Percentiles rank a stretch among this genome's conserved stretches.
Conservation (phyloP, 2,888 invertebrate genomes). For the Scrobipalpa costella region DNA sequence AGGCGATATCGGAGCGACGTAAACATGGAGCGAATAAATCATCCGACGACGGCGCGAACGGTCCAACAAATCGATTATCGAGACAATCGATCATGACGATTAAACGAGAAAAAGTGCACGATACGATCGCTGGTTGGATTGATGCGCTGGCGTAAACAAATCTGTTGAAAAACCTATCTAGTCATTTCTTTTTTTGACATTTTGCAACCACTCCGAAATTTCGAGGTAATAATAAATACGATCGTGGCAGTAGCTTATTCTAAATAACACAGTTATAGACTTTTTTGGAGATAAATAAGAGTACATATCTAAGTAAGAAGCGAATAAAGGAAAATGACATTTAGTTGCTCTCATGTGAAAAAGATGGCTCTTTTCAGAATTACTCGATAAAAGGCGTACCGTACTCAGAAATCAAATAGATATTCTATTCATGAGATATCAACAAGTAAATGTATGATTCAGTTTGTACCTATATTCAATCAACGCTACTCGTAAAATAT, state of each 20-base stretch:
- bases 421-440: conserved; percentile 2
- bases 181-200: too few relatives aligned
- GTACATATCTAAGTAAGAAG: too few relatives aligned
- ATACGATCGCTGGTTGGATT: conserved; percentile 9
- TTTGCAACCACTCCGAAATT: too few relatives aligned
- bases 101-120: conserved; percentile 39
- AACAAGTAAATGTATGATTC: conserved; percentile 18
- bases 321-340: background rate
- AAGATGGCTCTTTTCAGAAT: background rate
- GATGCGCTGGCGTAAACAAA: background rate
- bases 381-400: background rate
- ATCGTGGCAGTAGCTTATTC: too few relatives aligned
- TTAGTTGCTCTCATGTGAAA: background rate
- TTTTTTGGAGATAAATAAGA: too few relatives aligned
- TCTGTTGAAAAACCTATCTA: too few relatives aligned
- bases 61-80: conserved; percentile 57
- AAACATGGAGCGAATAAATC: conserved; percentile 68
- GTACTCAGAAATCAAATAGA: conserved; percentile 7
- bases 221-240: too few relatives aligned
- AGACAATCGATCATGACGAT: conserved; percentile 56
- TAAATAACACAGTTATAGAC: too few relatives aligned
- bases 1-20: conserved; percentile 56
- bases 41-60: conserved; percentile 55
- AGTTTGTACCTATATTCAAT: conserved; percentile 4
- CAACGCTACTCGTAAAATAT: conserved; percentile 19